These are phyloP conservation scores for Deroptyus accipitrinus DNA, from an alignment of 2,113 vertebrate species.

Conservation along the genomic window DNA sequence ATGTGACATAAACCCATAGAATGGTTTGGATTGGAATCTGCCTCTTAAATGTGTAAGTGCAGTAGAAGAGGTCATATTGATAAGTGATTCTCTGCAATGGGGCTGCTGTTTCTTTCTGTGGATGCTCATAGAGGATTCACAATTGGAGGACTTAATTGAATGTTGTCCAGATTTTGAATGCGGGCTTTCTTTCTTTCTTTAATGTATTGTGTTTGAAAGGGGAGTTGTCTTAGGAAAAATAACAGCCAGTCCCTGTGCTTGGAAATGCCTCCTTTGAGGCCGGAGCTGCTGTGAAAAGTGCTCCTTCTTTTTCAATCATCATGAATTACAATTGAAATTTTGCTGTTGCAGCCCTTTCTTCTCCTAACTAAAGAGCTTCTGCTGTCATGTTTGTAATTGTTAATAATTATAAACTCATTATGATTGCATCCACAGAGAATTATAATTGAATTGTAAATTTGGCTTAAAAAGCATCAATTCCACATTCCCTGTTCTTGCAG, in stretches of 20 bases:
- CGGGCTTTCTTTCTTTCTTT: not conserved
- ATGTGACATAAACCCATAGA: not conserved
- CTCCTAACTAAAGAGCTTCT: not conserved
- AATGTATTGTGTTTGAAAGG: not conserved
- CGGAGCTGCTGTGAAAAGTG: not conserved
- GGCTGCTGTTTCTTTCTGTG: not conserved
- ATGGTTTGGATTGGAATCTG: not conserved
- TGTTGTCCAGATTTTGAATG: not conserved
- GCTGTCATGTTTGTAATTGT: not conserved
- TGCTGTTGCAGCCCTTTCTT: slow-evolving; percentile 23
- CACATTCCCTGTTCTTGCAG: not conserved
- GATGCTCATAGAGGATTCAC: not conserved
- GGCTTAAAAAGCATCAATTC: not conserved
- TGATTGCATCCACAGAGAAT: not conserved
- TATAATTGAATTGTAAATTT: not conserved
- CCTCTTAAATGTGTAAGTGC: not conserved
- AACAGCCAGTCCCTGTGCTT: not conserved
- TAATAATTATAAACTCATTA: slow-evolving; percentile 15
- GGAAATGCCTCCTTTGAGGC: not conserved
- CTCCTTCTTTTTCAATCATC: not conserved
- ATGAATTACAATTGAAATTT: not conserved
- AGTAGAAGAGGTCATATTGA: not conserved
- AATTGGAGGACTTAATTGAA: not conserved
- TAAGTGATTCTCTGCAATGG: not conserved
- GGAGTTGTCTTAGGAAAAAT: not conserved